Base-by-base conservation (phyloP, 2,888 invertebrate species). In the Eupithecia abbreviata region DNA sequence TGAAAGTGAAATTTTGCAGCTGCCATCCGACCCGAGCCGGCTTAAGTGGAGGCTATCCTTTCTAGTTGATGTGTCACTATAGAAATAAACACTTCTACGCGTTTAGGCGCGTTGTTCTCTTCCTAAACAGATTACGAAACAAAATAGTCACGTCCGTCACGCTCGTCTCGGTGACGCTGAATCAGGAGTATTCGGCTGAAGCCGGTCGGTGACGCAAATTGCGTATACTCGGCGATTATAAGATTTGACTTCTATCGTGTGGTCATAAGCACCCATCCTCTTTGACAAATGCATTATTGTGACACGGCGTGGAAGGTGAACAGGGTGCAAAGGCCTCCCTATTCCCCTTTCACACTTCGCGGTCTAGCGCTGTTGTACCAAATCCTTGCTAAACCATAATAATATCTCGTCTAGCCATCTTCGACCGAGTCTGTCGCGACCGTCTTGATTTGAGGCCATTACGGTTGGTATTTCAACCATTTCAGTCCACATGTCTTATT, bases 1-100 rank as follows among this genome's bases (percentile, higher is more conserved):
- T 89, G 93, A 93, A 93, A 93, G 93, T 91, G 92, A 92, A 92
- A 91, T 89, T 89, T 83, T 83, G 82, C 85, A 77, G 77, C 51
- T 67, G 70, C 73, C 72, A 74, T 67, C 65, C 78, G 75, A 77
- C 79, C 72, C 79, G 80, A 79, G 68, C 77, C 58, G 75, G 51
- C 74, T 81, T 82, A 81, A 82, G 81, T 73, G 72, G 77, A 75
- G 49, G 78, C 65, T 47, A 49, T 69, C 67, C 4, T 43, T 15
- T 67, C 45, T 43, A 67, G 18, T 45, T 10, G 4, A 68, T 47
- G 9, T 69, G 47, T 45, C 47, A 18, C 47, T 66, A 43, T 15
- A 43, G 66, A 51, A 51, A 15, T 55, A 3, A 58, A 18, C 18
- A 18, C 18, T 18, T 18, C n/a, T 55, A n/a, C 7, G 1, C 15